Conservation (phyloP, 1,140 invertebrate genomes). For the Caenorhabditis brenneri region DNA sequence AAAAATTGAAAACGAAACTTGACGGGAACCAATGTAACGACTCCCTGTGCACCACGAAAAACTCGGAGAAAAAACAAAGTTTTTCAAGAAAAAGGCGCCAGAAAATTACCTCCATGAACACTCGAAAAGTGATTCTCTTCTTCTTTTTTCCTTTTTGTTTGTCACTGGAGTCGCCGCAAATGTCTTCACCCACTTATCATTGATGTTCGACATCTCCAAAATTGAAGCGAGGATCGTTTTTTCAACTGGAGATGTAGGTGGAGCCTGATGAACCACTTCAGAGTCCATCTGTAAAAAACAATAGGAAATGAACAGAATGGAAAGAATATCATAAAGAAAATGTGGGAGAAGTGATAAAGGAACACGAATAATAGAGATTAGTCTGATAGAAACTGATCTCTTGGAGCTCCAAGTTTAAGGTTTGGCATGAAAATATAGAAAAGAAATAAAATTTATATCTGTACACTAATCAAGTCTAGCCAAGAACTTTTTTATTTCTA, state of each 20-base stretch:
- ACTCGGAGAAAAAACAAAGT: not conserved
- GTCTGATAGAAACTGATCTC: not conserved
- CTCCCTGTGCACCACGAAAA: not conserved
- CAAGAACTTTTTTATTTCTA: too few relatives aligned
- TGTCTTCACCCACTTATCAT: not conserved
- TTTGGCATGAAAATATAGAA: too few relatives aligned
- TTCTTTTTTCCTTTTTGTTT: not conserved
- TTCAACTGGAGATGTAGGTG: not conserved
- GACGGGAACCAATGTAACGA: too few relatives aligned
- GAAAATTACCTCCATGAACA: constrained; percentile 35
- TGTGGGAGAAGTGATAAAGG: too few relatives aligned
- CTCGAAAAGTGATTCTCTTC: constrained; percentile 29
- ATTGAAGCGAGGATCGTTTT: constrained; percentile 8
- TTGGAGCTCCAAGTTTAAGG: too few relatives aligned
- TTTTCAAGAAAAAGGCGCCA: not conserved
- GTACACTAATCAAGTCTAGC: too few relatives aligned
- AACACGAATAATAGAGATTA: not conserved
- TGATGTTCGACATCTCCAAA: constrained; percentile 17
- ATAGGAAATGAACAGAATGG: not conserved
- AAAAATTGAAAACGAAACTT: too few relatives aligned
- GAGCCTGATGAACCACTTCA: not conserved
- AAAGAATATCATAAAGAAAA: not conserved
- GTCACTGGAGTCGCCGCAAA: not conserved
- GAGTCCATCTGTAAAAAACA: not conserved
- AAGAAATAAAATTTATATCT: too few relatives aligned